A percentile compares a stretch with the other conserved stretches of the same genome.
Evolutionary conservation across 2,113 vertebrate species (phyloP).

Genomic region (Sporophila hypoxantha): DNA sequence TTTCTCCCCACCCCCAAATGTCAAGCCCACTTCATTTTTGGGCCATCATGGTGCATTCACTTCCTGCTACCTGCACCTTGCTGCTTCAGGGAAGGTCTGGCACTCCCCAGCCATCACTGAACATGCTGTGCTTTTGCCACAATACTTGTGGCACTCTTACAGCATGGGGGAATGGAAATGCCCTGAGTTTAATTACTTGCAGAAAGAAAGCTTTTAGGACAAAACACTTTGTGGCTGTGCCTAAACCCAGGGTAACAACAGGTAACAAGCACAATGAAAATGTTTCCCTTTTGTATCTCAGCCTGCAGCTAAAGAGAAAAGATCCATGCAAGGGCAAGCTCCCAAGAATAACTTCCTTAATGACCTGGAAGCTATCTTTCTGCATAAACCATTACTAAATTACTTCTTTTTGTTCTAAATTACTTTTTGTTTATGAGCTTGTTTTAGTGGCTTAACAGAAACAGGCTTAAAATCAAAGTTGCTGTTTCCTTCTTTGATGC

Average conservation of each 20-base stretch:
- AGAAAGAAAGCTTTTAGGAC: not conserved
- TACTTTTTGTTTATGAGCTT: not conserved
- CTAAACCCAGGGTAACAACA: not conserved
- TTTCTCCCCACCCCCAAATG: rapidly evolving
- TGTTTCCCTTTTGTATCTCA: not conserved
- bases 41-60: not conserved
- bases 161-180: not conserved
- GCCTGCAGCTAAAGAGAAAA: not conserved
- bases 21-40: not conserved
- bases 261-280: slow-evolving; percentile 4
- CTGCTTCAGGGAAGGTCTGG: not conserved
- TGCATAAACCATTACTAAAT: not conserved
- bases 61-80: not conserved
- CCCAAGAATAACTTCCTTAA: slow-evolving; percentile 26
- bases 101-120: not conserved
- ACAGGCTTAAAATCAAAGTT: slow-evolving; percentile 1
- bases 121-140: not conserved
- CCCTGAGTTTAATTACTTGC: not conserved
- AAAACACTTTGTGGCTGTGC: not conserved
- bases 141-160: not conserved
- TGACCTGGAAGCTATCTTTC: slow-evolving; percentile 15
- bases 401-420: not conserved
- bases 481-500: not conserved
- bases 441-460: slow-evolving; percentile 1
- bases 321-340: not conserved